Evolutionary conservation across 2,113 vertebrate species (phyloP), one percentile per base, ranked within the genome.

Genomic region (Syrrhaptes paradoxus): DNA sequence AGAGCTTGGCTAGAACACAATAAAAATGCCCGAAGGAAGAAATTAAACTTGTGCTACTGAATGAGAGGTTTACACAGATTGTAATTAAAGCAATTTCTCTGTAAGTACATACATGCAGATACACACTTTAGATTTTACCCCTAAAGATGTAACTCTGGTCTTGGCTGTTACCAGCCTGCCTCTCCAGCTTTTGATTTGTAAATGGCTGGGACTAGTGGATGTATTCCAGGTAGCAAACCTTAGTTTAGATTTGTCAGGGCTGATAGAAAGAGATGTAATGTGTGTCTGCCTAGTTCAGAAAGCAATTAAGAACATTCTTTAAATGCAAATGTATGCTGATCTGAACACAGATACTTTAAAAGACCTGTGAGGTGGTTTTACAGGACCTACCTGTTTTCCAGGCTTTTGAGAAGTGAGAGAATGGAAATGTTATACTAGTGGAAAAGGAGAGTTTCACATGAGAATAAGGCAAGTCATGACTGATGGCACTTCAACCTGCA

Each of bases 331-430:
- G 6, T 91, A 73, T 85, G 85, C 81, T 85, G 94, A 95, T 93
- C 85, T 83, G 81, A 95, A 76, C 78, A 85, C 76, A 87, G 94
- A 87, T 96, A 93, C 45, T 87, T 82, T 46, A 55, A 91, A 89
- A 72, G 63, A 77, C 89, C 87, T 93, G 79, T 72, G 62, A 85
- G 74, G 87, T 73, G 29, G 89, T 87, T 92, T 96, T 96, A 90
- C 93, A 87, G 82, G 93, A 93, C 66, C 46, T 96, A 91, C 94
- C 82, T 83, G 81, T 97, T 97, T 96, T 91, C 87, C 78, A 80
- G 85, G 78, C 58, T 77, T 92, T 96, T 96, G 75, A 77, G 34
- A 91, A 88, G 54, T 83, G 36, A 76, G 89, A 89, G 66, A 46
- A 79, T 94, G 67, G 74, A 91, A 93, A 67, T 91, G n/a, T 78